Percentiles rank a stretch among this genome's conserved stretches.
These are phyloP conservation scores for Forpus xanthops DNA, from an alignment of 2,797 vertebrate species.

Conservation along the genomic window DNA sequence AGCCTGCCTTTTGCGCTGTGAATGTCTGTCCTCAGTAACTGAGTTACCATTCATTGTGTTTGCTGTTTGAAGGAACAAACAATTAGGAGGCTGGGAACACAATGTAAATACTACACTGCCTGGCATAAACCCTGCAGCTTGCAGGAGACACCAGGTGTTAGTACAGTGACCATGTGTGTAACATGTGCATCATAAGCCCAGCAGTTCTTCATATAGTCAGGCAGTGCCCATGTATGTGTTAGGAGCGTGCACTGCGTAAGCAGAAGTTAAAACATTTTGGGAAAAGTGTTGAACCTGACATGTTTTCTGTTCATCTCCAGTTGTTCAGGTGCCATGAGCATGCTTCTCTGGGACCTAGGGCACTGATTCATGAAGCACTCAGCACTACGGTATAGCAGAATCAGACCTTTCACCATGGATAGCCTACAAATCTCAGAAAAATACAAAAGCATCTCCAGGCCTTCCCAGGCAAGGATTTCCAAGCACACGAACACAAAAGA, in stretches of 20 bases:
- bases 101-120: neutral
- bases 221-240: neutral
- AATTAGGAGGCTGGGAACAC: neutral
- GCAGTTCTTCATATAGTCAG: neutral
- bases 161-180: fast-evolving
- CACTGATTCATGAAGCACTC: neutral
- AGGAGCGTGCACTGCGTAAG: neutral
- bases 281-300: fast-evolving
- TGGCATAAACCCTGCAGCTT: neutral
- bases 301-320: neutral
- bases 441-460: neutral
- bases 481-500: neutral
- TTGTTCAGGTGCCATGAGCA: fast-evolving
- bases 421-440: neutral
- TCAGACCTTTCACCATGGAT: neutral
- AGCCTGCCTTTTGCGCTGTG: neutral
- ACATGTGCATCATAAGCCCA: fast-evolving
- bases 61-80: neutral
- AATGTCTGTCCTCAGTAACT: neutral
- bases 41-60: neutral
- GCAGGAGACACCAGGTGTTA: neutral
- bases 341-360: neutral
- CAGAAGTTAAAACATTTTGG: neutral
- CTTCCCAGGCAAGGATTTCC: neutral
- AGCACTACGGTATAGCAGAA: neutral